Conservation (phyloP, 2,888 invertebrate species). For the Caenorhabditis uteleia region DNA sequence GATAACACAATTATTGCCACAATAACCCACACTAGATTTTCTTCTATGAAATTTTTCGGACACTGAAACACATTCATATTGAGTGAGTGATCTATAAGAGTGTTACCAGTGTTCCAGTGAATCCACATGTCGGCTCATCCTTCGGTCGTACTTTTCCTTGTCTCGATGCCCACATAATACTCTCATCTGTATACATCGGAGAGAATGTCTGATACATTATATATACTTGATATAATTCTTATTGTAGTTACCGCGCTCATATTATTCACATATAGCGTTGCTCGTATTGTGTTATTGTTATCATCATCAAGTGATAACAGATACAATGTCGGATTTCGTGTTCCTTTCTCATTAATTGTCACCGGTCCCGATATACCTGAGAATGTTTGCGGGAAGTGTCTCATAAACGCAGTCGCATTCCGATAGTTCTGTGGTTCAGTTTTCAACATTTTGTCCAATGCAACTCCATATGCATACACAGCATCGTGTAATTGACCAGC, state of each 20-base stretch:
- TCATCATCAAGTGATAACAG: conserved; percentile 16
- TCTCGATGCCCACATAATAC: conserved; percentile 18
- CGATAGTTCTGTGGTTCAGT: conserved; percentile 19
- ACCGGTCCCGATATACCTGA: conserved; percentile 36
- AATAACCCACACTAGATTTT: conserved; percentile 43
- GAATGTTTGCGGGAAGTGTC: conserved; percentile 16
- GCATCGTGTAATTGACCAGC: conserved; percentile 43
- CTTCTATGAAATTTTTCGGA: conserved; percentile 35
- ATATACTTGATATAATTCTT: background rate
- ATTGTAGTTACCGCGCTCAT: conserved; percentile 17
- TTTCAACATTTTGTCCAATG: conserved; percentile 36
- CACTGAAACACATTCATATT: conserved; percentile 16
- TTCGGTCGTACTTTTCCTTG: conserved; percentile 6
- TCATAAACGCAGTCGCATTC: conserved; percentile 17
- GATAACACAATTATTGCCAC: conserved; percentile 29
- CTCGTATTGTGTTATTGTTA: conserved; percentile 15
- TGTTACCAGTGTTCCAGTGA: conserved; percentile 37
- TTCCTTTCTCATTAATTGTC: conserved; percentile 24
- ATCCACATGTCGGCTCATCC: conserved; percentile 45
- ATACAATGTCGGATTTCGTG: conserved; percentile 32
- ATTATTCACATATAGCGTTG: conserved; percentile 23
- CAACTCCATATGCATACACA: conserved; percentile 34
- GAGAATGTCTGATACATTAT: conserved; percentile 8
- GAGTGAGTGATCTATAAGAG: background rate
- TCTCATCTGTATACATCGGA: conserved; percentile 21